These are phyloP conservation scores for Cosmopolites sordidus DNA, from an alignment of 2,888 invertebrate genomes.

Conservation along the genomic window DNA sequence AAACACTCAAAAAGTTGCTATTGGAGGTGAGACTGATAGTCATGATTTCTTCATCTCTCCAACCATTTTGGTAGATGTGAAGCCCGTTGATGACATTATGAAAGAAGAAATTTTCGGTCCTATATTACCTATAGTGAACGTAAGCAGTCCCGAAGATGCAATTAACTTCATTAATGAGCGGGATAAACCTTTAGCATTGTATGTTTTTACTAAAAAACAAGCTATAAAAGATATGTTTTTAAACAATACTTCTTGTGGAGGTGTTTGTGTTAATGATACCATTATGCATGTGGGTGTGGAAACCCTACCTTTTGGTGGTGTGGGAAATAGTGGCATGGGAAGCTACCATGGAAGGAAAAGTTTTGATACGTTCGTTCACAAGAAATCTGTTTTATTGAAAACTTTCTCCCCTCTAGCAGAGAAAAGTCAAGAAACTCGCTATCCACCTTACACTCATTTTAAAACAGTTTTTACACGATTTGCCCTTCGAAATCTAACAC, in stretches of 20 bases:
- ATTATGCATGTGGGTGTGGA: constrained; percentile 82
- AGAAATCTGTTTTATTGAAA: constrained; percentile 74
- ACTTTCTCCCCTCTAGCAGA: constrained; percentile 66
- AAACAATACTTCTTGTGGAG: constrained; percentile 73
- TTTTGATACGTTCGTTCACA: constrained; percentile 92
- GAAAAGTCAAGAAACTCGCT: constrained; percentile 63
- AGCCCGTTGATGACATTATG: constrained; percentile 72
- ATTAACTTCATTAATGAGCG: constrained; percentile 84
- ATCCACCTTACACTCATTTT: constrained; percentile 77
- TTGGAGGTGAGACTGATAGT: constrained; percentile 75
- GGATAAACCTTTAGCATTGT: constrained; percentile 87
- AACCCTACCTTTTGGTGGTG: constrained; percentile 93
- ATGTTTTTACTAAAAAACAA: constrained; percentile 71
- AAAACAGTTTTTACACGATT: constrained; percentile 61
- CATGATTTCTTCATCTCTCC: constrained; percentile 80
- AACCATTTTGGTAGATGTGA: constrained; percentile 75
- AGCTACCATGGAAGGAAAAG: constrained; percentile 86
- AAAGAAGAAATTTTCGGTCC: constrained; percentile 97
- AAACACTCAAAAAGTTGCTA: constrained; percentile 64
- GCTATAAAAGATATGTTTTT: constrained; percentile 58
- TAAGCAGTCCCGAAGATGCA: constrained; percentile 81
- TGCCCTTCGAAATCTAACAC: constrained; percentile 49
- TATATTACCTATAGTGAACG: constrained; percentile 67
- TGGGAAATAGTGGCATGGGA: constrained; percentile 84
- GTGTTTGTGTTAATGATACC: constrained; percentile 80